phyloP scores from a whole-genome alignment of 2,888 invertebrate genomes.

The Oscheius sp. region DNA sequence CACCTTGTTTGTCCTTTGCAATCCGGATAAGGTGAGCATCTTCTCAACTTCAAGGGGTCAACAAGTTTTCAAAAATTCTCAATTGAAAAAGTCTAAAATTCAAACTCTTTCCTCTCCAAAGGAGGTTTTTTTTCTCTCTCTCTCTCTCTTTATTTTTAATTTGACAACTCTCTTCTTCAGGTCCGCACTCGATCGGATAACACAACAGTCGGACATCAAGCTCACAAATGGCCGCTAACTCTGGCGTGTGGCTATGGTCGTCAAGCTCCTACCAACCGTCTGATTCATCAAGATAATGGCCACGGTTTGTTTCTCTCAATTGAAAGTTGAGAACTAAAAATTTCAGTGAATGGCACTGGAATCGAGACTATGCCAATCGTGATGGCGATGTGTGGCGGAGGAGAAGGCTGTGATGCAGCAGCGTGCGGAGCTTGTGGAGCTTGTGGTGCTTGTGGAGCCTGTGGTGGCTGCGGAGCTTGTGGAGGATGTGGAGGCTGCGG shows the following conservation, averaged over 20 bases:
- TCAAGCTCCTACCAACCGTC: constrained; percentile 39
- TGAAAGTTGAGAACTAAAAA: background rate
- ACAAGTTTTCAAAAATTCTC: background rate
- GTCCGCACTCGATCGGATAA: constrained; percentile 60
- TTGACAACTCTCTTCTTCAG: constrained; percentile 8
- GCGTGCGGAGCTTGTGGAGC: constrained; percentile 56
- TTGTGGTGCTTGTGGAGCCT: constrained; percentile 59
- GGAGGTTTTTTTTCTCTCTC: no score
- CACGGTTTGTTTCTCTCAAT: background rate
- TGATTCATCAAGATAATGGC: constrained; percentile 27
- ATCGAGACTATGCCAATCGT: constrained; percentile 52
- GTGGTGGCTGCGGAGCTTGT: constrained; percentile 66
- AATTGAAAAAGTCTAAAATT: background rate
- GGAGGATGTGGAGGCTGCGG: constrained; percentile 60
- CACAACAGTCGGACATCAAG: constrained; percentile 66
- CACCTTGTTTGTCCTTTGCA: constrained; percentile 74
- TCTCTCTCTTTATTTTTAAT: background rate
- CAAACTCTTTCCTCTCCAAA: background rate
- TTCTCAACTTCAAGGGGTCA: background rate
- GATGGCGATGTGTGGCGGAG: constrained; percentile 53
- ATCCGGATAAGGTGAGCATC: constrained; percentile 70
- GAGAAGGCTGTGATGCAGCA: constrained; percentile 43
- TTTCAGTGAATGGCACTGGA: constrained; percentile 29
- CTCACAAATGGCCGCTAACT: constrained; percentile 71
- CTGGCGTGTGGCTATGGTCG: constrained; percentile 73